These are phyloP conservation scores for Hephaestus fuliginosus DNA, from an alignment of 2,797 vertebrate genomes.

Conservation along the genomic window DNA sequence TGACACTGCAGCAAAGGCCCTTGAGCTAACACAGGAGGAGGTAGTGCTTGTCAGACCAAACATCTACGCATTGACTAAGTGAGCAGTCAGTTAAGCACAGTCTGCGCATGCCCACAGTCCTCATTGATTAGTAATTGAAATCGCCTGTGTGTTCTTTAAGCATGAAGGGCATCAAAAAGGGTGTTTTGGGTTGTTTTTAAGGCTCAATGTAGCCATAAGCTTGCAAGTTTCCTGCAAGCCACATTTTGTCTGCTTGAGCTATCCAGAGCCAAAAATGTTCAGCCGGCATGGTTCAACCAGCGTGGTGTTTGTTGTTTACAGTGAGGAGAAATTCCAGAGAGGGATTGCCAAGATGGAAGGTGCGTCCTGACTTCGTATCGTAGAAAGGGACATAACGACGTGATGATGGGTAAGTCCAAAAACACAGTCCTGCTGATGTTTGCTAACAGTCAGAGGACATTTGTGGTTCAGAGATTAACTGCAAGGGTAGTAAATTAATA, in stretches of 20 bases:
- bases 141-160: conserved; percentile 3
- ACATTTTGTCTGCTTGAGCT: not conserved
- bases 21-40: too few species aligned
- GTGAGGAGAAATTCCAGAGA: not conserved
- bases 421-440: not conserved
- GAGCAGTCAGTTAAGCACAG: not conserved
- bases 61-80: not conserved
- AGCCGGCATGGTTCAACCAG: not conserved
- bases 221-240: not conserved
- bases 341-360: not conserved
- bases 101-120: not conserved
- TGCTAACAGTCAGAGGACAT: not conserved
- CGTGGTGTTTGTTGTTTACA: not conserved
- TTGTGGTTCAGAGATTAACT: not conserved
- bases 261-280: not conserved
- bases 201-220: not conserved
- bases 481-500: not conserved
- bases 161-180: not conserved
- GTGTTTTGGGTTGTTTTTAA: not conserved
- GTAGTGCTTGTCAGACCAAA: too few species aligned
- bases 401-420: not conserved
- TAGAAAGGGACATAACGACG: not conserved
- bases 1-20: too few species aligned
- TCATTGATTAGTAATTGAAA: not conserved
- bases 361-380: not conserved